These are phyloP conservation scores for Spermophilus dauricus DNA, from an alignment of 2,113 vertebrate genomes.

Conservation along the genomic window DNA sequence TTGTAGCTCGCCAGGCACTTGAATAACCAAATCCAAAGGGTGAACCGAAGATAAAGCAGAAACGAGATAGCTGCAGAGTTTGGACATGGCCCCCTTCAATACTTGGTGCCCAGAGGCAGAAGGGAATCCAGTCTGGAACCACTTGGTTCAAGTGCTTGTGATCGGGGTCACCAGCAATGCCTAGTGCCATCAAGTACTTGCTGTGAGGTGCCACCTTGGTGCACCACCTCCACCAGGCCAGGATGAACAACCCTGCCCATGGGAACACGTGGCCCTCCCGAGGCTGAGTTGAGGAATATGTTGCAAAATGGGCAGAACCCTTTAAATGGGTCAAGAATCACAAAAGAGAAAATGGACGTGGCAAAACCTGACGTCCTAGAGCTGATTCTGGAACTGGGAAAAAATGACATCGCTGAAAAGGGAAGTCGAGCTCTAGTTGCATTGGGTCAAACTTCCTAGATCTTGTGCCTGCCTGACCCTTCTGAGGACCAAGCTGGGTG, in stretches of 20 bases:
- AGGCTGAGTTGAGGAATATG: too few relatives aligned
- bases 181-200: not conserved
- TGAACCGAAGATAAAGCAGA: not conserved
- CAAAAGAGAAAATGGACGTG: too few relatives aligned
- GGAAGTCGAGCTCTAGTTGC: too few relatives aligned
- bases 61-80: not conserved
- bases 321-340: not conserved
- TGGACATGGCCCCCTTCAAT: not conserved
- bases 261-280: not conserved
- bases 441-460: too few relatives aligned
- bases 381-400: too few relatives aligned
- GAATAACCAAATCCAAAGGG: not conserved
- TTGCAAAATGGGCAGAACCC: too few relatives aligned
- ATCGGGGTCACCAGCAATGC: too few relatives aligned
- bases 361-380: too few relatives aligned
- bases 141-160: not conserved
- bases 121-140: not conserved
- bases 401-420: too few relatives aligned
- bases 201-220: too few relatives aligned
- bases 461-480: too few relatives aligned
- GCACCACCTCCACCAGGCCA: too few relatives aligned
- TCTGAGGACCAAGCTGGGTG: fast-evolving
- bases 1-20: not conserved
- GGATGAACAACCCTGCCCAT: not conserved
- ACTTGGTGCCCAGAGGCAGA: not conserved